Conservation (phyloP, 2,888 invertebrate species). For the Panopea generosa region DNA sequence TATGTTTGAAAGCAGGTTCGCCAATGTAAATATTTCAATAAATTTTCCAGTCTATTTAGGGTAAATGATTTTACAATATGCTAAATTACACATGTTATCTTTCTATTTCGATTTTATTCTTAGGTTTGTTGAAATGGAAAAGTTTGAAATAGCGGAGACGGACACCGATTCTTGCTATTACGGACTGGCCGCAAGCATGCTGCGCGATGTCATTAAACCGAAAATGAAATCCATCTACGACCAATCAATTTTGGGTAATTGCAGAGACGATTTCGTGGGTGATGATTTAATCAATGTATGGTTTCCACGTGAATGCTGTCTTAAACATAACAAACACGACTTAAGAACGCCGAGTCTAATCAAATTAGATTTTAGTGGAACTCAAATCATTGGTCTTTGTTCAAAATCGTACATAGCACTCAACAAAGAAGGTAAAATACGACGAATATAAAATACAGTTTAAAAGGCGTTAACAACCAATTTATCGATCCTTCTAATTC, state of each 20-base stretch:
- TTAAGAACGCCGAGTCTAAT: not conserved
- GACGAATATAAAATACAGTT: not conserved
- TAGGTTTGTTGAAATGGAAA: not conserved
- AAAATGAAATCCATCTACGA: constrained; percentile 4
- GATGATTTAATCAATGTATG: not conserved
- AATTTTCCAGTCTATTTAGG: constrained; percentile 56
- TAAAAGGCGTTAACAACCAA: constrained; percentile 1
- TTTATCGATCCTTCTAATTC: not conserved
- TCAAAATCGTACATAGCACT: constrained; percentile 10
- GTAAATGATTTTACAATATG: constrained; percentile 62
- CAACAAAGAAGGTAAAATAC: not conserved
- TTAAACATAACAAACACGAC: constrained; percentile 14
- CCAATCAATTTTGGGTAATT: constrained; percentile 5
- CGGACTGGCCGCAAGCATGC: constrained; percentile 2
- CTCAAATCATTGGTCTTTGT: constrained; percentile 15
- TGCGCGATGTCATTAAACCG: constrained; percentile 22
- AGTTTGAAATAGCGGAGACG: constrained; percentile 45
- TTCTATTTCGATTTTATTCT: constrained; percentile 52
- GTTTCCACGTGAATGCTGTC: constrained; percentile 16
- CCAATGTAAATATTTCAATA: constrained; percentile 35
- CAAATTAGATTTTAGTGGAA: constrained; percentile 20
- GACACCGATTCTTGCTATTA: constrained; percentile 54
- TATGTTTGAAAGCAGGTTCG: constrained; percentile 22
- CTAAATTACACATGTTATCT: constrained; percentile 57
- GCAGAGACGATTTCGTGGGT: constrained; percentile 1